phyloP scores from a whole-genome alignment of 1,140 invertebrate species.

The Dryas iulia region DNA sequence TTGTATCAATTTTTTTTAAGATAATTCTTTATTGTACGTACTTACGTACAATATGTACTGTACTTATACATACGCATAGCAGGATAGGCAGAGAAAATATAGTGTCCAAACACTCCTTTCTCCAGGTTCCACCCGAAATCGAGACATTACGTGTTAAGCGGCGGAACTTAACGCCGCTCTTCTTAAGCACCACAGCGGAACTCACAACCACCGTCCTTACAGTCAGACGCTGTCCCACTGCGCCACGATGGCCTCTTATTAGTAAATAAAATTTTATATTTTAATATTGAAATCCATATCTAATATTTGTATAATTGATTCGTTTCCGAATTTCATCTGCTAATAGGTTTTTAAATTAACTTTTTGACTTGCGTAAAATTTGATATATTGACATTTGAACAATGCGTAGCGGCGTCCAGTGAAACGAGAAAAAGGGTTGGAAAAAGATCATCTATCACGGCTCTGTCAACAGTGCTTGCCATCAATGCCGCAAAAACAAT shows the following conservation, averaged over 20 bases:
- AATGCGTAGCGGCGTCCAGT: conserved; percentile 34
- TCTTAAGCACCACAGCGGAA: no score
- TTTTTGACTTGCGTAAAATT: conserved; percentile 34
- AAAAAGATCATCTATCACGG: conserved; percentile 69
- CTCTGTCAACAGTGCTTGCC: conserved; percentile 66
- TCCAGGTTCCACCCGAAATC: no score
- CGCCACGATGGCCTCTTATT: no score
- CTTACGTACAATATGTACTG: no score
- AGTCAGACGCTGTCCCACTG: no score
- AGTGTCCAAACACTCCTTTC: no score
- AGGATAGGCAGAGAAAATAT: no score
- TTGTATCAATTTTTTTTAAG: neutral
- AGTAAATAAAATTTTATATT: neutral
- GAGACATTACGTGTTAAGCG: no score
- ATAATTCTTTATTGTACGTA: no score
- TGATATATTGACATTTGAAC: conserved; percentile 50
- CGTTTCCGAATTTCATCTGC: neutral
- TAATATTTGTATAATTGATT: neutral
- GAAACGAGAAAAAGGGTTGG: conserved; percentile 59
- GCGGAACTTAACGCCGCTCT: no score
- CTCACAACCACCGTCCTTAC: no score
- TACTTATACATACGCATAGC: no score
- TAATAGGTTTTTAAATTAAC: conserved; percentile 15
- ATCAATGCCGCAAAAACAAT: conserved; percentile 74
- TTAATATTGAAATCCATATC: neutral